phyloP scores from a whole-genome alignment of 2,113 vertebrate species.

The Marmota flaviventris region DNA sequence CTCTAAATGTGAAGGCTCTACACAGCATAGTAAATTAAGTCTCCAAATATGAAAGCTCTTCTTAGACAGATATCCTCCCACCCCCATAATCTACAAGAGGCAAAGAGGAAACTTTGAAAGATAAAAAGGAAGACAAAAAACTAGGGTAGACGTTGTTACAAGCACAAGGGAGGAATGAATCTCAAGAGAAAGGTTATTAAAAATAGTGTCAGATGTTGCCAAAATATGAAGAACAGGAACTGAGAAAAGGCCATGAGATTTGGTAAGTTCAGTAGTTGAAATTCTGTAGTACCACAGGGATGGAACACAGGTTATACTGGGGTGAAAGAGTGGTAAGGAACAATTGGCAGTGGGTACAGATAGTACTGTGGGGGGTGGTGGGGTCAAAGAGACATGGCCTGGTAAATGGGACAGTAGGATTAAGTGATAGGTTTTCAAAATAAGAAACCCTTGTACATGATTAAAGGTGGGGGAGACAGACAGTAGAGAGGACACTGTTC shows the following conservation, averaged over 20 bases:
- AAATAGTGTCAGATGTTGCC: not conserved
- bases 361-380: not conserved
- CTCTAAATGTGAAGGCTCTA: slow-evolving; percentile 13
- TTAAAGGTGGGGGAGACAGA: not conserved
- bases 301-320: not conserved
- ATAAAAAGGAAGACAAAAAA: not conserved
- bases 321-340: slow-evolving; percentile 3
- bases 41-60: slow-evolving; percentile 19
- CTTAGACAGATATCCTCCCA: not conserved
- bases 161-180: not conserved
- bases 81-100: not conserved
- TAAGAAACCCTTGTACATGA: not conserved
- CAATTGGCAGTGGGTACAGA: not conserved
- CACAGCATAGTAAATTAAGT: not conserved
- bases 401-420: not conserved
- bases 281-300: not conserved
- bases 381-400: not conserved
- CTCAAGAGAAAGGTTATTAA: not conserved
- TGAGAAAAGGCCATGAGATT: not conserved
- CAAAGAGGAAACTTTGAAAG: slow-evolving; percentile 4
- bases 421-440: slow-evolving; percentile 41
- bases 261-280: not conserved
- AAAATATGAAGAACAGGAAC: slow-evolving; percentile 27
- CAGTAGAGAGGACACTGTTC: not conserved
- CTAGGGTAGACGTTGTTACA: not conserved